phyloP scores from a whole-genome alignment of 2,113 vertebrate species.

The Dipodomys ordii region DNA sequence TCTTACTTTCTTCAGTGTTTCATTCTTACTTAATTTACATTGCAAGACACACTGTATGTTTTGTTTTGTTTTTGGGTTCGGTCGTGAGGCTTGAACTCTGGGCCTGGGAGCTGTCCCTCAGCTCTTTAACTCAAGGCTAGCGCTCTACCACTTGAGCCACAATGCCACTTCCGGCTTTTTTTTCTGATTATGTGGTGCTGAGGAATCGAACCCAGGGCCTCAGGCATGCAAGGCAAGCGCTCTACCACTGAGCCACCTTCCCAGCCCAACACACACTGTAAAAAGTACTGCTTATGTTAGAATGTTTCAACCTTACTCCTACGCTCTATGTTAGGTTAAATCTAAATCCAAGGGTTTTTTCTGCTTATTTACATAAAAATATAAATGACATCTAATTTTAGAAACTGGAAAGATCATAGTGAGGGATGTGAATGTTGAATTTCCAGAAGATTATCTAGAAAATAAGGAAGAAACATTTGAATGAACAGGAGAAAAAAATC shows the following conservation, averaged over 20 bases:
- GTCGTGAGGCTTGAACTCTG: no score
- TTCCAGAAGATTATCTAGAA: conserved; percentile 28
- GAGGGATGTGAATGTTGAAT: neutral
- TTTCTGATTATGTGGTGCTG: no score
- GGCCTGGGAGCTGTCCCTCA: no score
- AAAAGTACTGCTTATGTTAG: neutral
- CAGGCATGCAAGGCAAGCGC: no score
- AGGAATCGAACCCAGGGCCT: no score
- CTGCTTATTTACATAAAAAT: conserved; percentile 46
- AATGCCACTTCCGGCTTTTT: no score
- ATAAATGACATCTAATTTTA: conserved; percentile 3
- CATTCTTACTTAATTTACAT: neutral
- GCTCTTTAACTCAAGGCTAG: no score
- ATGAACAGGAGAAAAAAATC: neutral
- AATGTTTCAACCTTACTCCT: neutral
- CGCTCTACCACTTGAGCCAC: no score
- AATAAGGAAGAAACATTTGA: neutral
- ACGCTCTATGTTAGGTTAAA: neutral
- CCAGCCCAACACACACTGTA: neutral
- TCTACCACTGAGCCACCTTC: no score
- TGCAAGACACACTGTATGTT: neutral
- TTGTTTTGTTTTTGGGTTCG: no score
- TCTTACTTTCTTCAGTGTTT: neutral
- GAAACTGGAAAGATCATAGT: conserved; percentile 19
- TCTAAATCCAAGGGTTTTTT: neutral